These are phyloP conservation scores for Xylocampa areola DNA, from an alignment of 2,888 invertebrate genomes.

Conservation along the genomic window DNA sequence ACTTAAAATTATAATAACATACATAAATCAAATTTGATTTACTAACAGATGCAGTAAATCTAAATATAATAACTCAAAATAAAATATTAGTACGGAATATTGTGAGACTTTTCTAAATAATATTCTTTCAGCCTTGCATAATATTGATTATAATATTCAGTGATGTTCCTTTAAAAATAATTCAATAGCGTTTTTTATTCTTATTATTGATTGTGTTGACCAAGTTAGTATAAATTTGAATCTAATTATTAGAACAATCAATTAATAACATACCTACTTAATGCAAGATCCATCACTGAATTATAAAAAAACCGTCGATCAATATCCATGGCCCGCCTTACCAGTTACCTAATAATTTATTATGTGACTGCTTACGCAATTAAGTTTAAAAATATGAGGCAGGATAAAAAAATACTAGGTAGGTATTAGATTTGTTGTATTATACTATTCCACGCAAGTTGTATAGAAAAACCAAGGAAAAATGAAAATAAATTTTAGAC, in stretches of 20 bases:
- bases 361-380: conserved; percentile 27
- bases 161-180: not conserved
- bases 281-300: conserved; percentile 13
- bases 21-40: too few relatives aligned
- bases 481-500: too few relatives aligned
- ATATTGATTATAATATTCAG: not conserved
- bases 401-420: conserved; percentile 1
- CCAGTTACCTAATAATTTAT: conserved; percentile 29
- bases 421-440: too few relatives aligned
- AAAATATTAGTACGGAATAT: too few relatives aligned
- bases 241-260: conserved; percentile 9
- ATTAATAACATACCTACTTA: not conserved
- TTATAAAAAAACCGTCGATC: not conserved
- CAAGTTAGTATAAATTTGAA: conserved; percentile 16
- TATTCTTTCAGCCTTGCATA: too few relatives aligned
- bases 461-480: too few relatives aligned
- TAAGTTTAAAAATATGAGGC: not conserved
- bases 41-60: too few relatives aligned
- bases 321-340: conserved; percentile 5
- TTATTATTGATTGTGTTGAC: conserved; percentile 23
- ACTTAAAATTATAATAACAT: too few relatives aligned
- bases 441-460: too few relatives aligned
- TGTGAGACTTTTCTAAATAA: too few relatives aligned
- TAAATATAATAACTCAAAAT: too few relatives aligned
- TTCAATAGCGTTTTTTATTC: not conserved